These are phyloP conservation scores for Icerya purchasi DNA, from an alignment of 2,888 invertebrate genomes.

Conservation along the genomic window DNA sequence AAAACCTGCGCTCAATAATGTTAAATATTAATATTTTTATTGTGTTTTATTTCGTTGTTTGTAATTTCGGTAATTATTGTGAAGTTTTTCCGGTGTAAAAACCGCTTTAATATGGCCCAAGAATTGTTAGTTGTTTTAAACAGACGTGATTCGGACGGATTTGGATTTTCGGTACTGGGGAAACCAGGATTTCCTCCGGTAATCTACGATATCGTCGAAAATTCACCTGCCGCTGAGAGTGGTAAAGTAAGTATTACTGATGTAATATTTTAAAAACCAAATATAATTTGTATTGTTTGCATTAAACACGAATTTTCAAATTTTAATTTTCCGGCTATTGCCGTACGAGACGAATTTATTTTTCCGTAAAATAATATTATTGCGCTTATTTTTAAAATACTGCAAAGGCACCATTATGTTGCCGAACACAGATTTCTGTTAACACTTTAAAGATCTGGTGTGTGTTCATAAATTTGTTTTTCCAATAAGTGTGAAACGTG, in stretches of 20 bases:
- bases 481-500: too few species aligned
- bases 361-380: too few species aligned
- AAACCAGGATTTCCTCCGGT: conserved; percentile 81
- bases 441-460: too few species aligned
- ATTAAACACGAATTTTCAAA: too few species aligned
- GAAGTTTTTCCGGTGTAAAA: neutral
- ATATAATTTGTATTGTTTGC: neutral
- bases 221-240: conserved; percentile 77
- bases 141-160: conserved; percentile 60
- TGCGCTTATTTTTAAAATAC: too few species aligned
- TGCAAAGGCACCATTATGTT: too few species aligned
- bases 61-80: neutral
- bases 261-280: neutral
- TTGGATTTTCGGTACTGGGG: conserved; percentile 76
- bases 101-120: conserved; percentile 42
- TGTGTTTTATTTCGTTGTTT: neutral
- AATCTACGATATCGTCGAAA: conserved; percentile 79
- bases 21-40: neutral
- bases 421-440: too few species aligned
- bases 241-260: conserved; percentile 45
- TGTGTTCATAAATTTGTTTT: too few species aligned
- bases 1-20: neutral
- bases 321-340: too few species aligned
- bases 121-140: conserved; percentile 72
- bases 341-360: too few species aligned